These are phyloP conservation scores for Pseudanteris insignis DNA, from an alignment of 2,888 invertebrate genomes.

Conservation along the genomic window DNA sequence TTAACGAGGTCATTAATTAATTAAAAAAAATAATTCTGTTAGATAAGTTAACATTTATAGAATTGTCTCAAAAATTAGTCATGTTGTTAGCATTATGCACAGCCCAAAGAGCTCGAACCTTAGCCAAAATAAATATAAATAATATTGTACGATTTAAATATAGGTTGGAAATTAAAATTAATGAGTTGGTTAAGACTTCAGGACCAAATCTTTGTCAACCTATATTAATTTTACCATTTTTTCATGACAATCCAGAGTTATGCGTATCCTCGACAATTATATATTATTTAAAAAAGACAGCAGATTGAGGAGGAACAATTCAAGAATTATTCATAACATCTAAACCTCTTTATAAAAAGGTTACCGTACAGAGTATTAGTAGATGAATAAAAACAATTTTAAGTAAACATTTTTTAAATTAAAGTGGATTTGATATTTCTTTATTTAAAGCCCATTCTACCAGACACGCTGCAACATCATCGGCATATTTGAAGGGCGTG, in stretches of 20 bases:
- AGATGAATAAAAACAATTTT: constrained; percentile 25
- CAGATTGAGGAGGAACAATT: constrained; percentile 3
- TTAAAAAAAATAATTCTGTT: constrained; percentile 14
- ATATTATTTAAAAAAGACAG: constrained; percentile 16
- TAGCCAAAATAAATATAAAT: constrained; percentile 25
- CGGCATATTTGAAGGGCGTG: constrained; percentile 1
- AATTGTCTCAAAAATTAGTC: constrained; percentile 23
- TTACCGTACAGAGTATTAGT: constrained; percentile 20
- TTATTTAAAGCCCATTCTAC: constrained; percentile 38
- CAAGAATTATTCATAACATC: constrained; percentile 9
- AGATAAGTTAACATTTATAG: constrained; percentile 13
- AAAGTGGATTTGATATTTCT: constrained; percentile 25
- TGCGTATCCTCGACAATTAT: constrained; percentile 15
- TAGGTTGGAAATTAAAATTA: background rate
- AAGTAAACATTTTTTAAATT: too few species aligned
- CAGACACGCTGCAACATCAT: constrained; percentile 26
- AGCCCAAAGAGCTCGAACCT: constrained; percentile 35
- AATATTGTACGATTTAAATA: background rate
- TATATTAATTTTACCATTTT: constrained; percentile 15
- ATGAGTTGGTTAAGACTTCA: constrained; percentile 25
- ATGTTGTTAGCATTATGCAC: constrained; percentile 28
- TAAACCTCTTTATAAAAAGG: constrained; percentile 17
- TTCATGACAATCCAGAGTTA: constrained; percentile 4
- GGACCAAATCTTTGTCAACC: constrained; percentile 16
- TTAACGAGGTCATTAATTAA: constrained; percentile 9